A percentile compares a stretch with the other conserved stretches of the same genome.
These are phyloP conservation scores for Aldrovandia affinis DNA, from an alignment of 2,797 vertebrate genomes.

Conservation along the genomic window DNA sequence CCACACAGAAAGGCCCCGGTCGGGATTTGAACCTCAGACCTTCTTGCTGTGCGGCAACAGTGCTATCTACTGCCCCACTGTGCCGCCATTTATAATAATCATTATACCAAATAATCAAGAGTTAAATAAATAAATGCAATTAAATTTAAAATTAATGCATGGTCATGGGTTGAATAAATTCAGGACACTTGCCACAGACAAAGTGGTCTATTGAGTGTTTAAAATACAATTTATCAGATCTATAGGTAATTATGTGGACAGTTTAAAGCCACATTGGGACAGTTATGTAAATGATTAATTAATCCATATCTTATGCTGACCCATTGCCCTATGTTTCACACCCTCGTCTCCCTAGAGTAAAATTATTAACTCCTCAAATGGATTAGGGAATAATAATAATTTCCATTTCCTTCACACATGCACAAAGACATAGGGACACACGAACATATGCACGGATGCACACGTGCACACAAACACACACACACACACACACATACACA, in stretches of 20 bases:
- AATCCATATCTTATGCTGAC: background rate
- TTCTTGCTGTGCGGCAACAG: too few species aligned
- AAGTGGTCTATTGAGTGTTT: background rate
- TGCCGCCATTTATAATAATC: too few species aligned
- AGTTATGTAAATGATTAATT: background rate
- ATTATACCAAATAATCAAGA: background rate
- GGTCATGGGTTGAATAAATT: background rate
- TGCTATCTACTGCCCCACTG: too few species aligned
- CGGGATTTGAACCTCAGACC: too few species aligned
- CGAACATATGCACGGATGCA: too few species aligned
- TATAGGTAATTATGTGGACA: slow-evolving; percentile 10
- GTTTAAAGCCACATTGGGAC: background rate
- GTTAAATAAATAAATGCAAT: background rate
- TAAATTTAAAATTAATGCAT: background rate
- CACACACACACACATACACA: background rate
- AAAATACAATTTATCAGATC: background rate
- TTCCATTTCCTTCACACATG: background rate
- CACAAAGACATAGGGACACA: background rate
- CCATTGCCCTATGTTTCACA: background rate
- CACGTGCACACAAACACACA: slow-evolving; percentile 6
- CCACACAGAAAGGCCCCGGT: too few species aligned
- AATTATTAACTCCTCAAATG: background rate
- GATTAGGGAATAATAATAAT: background rate
- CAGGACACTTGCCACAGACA: background rate
- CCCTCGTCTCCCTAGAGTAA: background rate